Percentiles rank a stretch among this genome's conserved stretches.
Evolutionary conservation across 1,140 invertebrate genomes (phyloP).

Genomic region (Papilio dardanus): DNA sequence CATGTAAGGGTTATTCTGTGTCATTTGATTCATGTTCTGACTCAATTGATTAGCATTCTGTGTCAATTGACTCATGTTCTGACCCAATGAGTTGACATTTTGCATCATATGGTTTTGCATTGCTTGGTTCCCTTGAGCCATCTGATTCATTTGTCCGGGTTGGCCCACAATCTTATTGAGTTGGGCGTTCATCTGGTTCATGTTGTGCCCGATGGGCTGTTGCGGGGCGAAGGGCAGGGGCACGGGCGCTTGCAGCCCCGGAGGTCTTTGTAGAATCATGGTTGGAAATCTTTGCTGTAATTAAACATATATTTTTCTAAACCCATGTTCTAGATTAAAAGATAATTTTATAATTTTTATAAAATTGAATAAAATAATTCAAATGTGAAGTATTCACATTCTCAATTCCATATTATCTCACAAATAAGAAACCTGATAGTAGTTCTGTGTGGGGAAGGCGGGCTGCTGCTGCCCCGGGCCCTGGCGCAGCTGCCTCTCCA

Average conservation of each 20-base stretch:
- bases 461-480: slow-evolving; percentile 57
- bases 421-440: slow-evolving; percentile 65
- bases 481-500: slow-evolving; percentile 75
- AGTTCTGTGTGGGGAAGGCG: slow-evolving; percentile 54
- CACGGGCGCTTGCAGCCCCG: slow-evolving; percentile 69
- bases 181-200: slow-evolving; percentile 61
- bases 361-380: no score
- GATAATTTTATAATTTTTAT: not conserved
- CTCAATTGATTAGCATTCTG: slow-evolving; percentile 53
- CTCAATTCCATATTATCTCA: not conserved
- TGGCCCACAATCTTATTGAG: slow-evolving; percentile 61
- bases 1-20: slow-evolving; percentile 53
- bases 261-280: slow-evolving; percentile 72
- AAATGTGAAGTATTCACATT: not conserved
- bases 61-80: slow-evolving; percentile 52
- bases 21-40: slow-evolving; percentile 54
- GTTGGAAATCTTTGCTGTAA: slow-evolving; percentile 73
- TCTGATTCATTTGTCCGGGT: slow-evolving; percentile 52
- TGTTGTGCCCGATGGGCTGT: slow-evolving; percentile 56
- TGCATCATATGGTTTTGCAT: slow-evolving; percentile 52
- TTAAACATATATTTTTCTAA: slow-evolving; percentile 5
- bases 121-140: slow-evolving; percentile 52
- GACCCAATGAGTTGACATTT: slow-evolving; percentile 55
- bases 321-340: not conserved
- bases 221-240: slow-evolving; percentile 70